Evolutionary conservation across 1,140 invertebrate species (phyloP).

Genomic region (Zeugodacus cucurbitae): DNA sequence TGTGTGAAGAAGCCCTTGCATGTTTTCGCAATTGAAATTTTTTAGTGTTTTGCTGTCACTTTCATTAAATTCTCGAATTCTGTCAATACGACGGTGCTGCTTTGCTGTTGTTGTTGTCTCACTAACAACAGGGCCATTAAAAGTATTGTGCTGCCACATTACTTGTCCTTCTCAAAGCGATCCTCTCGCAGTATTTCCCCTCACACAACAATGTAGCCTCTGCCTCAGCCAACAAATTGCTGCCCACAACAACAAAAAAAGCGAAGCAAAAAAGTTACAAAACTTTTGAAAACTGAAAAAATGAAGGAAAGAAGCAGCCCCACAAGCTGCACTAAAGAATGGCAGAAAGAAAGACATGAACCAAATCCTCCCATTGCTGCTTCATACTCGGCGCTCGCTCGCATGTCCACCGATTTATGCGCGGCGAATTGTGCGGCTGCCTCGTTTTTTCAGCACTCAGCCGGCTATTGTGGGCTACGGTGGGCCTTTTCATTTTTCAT

Average conservation of each 20-base stretch:
- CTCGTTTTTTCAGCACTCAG: constrained; percentile 3
- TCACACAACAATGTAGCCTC: not conserved
- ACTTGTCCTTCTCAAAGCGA: not conserved
- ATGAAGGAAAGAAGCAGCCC: too few relatives aligned
- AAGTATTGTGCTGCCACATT: not conserved
- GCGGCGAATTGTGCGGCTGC: not conserved
- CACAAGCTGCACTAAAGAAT: not conserved
- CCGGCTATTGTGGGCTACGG: constrained; percentile 17
- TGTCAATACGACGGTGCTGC: not conserved
- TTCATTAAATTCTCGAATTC: constrained; percentile 32
- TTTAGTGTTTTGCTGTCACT: constrained; percentile 36
- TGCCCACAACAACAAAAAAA: not conserved
- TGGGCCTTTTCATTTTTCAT: not conserved
- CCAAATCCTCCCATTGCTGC: constrained; percentile 18
- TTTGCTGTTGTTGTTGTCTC: not conserved
- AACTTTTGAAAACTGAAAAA: constrained; percentile 6
- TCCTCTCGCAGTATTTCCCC: not conserved
- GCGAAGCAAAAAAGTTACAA: not conserved
- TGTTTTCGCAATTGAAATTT: constrained; percentile 24
- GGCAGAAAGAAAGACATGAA: not conserved
- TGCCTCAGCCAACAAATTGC: not conserved
- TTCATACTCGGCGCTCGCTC: not conserved
- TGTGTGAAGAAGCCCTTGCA: not conserved
- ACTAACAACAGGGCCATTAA: not conserved
- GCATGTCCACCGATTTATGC: not conserved